Evolutionary conservation across 2,888 invertebrate genomes (phyloP).

Genomic region (Eupeodes luniger): DNA sequence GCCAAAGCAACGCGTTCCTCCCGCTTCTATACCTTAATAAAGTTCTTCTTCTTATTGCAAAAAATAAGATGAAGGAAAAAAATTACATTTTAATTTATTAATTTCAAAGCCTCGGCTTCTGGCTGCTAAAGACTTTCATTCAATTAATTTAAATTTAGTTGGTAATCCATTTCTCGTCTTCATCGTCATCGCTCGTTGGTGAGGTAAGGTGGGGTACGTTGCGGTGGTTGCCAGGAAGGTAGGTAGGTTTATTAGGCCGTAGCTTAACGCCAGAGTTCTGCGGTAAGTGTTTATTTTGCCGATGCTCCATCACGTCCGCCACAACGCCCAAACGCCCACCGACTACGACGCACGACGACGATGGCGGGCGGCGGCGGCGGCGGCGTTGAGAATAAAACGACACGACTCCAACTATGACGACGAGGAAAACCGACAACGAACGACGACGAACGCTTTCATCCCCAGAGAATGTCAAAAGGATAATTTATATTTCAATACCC

Average conservation of each 20-base stretch:
- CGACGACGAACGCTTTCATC: background rate
- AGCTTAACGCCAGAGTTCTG: constrained; percentile 17
- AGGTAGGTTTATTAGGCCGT: constrained; percentile 4
- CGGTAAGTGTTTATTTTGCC: constrained; percentile 37
- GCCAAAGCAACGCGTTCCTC: too few relatives aligned
- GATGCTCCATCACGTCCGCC: constrained; percentile 34
- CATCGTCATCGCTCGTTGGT: background rate
- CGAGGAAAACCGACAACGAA: too few relatives aligned
- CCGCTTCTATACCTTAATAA: constrained; percentile 26
- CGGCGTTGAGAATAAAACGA: background rate
- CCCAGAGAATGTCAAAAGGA: constrained; percentile 63
- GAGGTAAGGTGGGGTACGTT: background rate
- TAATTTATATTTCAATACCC: constrained; percentile 75
- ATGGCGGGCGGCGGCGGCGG: background rate
- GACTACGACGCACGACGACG: background rate
- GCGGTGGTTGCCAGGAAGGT: background rate
- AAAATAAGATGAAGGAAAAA: background rate
- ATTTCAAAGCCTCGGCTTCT: constrained; percentile 50
- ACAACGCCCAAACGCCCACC: background rate
- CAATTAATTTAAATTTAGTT: constrained; percentile 63
- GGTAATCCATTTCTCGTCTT: constrained; percentile 26
- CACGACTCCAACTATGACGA: too few relatives aligned
- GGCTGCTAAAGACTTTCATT: constrained; percentile 59
- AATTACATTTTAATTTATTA: constrained; percentile 54
- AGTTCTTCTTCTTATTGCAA: constrained; percentile 27